phyloP scores from a whole-genome alignment of 2,888 invertebrate genomes.

The Polia nebulosa region DNA sequence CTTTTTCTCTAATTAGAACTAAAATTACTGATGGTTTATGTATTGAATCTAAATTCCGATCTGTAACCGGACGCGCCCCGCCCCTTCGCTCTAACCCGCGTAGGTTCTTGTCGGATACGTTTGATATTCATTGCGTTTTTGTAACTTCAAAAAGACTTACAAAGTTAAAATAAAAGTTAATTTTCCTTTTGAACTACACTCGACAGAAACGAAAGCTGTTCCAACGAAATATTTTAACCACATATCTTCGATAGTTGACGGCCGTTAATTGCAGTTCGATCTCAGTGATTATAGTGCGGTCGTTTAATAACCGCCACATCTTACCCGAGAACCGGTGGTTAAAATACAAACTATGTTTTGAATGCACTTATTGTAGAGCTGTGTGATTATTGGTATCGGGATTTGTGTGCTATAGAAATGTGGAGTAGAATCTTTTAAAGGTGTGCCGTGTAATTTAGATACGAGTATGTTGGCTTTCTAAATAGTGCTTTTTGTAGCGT shows the following conservation, averaged over 20 bases:
- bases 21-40: not conserved
- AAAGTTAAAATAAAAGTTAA: not conserved
- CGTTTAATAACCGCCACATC: conserved; percentile 44
- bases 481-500: not conserved
- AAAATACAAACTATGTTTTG: conserved; percentile 42
- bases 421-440: conserved; percentile 14
- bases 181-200: conserved; percentile 8
- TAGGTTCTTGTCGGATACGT: no score
- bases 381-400: conserved; percentile 34
- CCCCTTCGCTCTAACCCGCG: no score
- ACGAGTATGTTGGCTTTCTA: conserved; percentile 43
- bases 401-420: conserved; percentile 15
- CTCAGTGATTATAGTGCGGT: conserved; percentile 53
- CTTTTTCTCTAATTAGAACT: no score
- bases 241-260: conserved; percentile 35
- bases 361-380: conserved; percentile 32
- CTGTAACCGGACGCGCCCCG: not conserved
- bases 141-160: no score
- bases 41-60: not conserved
- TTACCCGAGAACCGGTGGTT: conserved; percentile 39
- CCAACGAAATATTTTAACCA: conserved; percentile 61
- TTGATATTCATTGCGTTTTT: no score
- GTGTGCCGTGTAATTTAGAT: not conserved
- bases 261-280: conserved; percentile 51
- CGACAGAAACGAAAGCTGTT: conserved; percentile 52